Conservation (phyloP, 1,140 invertebrate species). For the Steinernema khuongi region DNA sequence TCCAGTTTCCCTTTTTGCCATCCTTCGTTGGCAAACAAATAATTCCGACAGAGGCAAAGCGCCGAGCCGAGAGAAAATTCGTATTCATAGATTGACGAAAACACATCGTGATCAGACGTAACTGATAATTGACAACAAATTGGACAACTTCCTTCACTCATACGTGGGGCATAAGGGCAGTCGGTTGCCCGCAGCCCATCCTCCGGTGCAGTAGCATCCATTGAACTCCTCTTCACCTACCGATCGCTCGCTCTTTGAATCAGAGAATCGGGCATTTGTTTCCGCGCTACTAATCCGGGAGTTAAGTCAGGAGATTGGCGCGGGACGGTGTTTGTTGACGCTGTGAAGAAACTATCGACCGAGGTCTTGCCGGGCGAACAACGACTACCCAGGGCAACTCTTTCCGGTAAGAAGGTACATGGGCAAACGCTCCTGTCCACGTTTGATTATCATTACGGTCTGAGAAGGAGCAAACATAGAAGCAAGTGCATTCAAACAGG, state of each 20-base stretch:
- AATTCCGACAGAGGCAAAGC: neutral
- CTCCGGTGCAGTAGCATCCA: no score
- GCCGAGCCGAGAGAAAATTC: constrained; percentile 1
- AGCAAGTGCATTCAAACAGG: neutral
- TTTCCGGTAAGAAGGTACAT: neutral
- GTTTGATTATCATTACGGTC: no score
- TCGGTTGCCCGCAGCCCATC: no score
- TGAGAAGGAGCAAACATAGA: neutral
- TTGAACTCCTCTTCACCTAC: neutral
- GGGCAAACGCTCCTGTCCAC: neutral
- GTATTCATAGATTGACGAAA: neutral
- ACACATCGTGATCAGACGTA: constrained; percentile 1
- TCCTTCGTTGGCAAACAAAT: constrained; percentile 9
- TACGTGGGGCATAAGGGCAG: no score
- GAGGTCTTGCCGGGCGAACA: neutral
- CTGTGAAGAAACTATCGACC: neutral
- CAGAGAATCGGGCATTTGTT: constrained; percentile 11
- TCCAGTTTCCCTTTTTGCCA: constrained; percentile 6
- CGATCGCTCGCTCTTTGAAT: neutral
- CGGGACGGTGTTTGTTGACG: neutral
- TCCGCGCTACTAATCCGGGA: constrained; percentile 14
- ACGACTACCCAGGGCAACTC: neutral
- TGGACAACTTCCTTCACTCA: neutral
- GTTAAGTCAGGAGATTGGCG: neutral
- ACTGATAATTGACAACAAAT: constrained; percentile 6